Evolutionary conservation across 2,797 vertebrate species (phyloP).

Genomic region (Halcyon smyrnensis): DNA sequence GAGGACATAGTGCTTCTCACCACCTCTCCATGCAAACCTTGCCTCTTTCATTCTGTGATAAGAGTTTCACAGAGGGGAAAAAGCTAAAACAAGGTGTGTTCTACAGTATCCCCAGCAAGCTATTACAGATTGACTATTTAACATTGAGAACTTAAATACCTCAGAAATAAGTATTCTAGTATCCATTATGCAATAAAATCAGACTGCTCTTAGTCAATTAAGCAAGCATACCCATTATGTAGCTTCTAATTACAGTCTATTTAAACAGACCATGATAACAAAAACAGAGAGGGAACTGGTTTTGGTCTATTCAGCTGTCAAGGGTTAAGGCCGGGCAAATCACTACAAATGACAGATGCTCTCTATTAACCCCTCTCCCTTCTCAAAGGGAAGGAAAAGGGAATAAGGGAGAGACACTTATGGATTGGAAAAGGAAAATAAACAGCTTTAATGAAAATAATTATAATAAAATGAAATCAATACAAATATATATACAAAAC

Average conservation of each 20-base stretch:
- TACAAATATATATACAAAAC: not conserved
- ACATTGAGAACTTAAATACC: not conserved
- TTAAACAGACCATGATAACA: not conserved
- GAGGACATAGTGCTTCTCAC: not conserved
- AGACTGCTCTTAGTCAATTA: slow-evolving; percentile 40
- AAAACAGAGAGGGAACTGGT: not conserved
- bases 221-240: slow-evolving; percentile 8
- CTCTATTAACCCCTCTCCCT: not conserved
- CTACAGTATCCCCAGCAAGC: slow-evolving; percentile 18
- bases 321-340: not conserved
- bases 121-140: not conserved
- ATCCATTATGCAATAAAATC: slow-evolving; percentile 3
- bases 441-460: not conserved
- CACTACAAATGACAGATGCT: not conserved
- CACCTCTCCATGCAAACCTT: not conserved
- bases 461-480: not conserved
- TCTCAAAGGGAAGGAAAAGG: not conserved
- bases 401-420: not conserved
- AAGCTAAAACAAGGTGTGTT: not conserved
- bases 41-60: not conserved
- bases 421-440: not conserved
- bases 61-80: not conserved
- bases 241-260: slow-evolving; percentile 2
- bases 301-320: not conserved
- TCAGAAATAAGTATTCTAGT: slow-evolving; percentile 8